Percentiles rank a stretch among this genome's conserved stretches.
These are phyloP conservation scores for Zaprionus bogoriensis DNA, from an alignment of 2,888 invertebrate genomes.

Conservation along the genomic window DNA sequence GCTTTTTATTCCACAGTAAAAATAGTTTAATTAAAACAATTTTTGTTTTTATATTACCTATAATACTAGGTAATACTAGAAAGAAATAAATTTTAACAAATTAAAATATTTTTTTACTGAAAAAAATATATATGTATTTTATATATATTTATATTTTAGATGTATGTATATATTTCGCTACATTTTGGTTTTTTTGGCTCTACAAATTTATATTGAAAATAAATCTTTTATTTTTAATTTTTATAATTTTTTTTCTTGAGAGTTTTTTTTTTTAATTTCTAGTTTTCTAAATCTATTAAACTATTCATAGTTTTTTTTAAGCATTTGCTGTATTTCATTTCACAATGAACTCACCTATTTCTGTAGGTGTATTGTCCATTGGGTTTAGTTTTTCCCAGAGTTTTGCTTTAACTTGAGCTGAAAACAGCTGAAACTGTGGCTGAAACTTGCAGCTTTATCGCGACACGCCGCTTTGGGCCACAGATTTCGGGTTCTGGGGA, in stretches of 20 bases:
- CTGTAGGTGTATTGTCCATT: constrained; percentile 3
- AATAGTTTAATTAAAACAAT: too few species aligned
- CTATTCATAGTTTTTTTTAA: neutral
- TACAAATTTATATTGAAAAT: too few species aligned
- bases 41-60: too few species aligned
- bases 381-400: neutral
- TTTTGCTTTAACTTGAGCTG: constrained; percentile 11
- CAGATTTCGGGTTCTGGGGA: constrained; percentile 39
- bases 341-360: neutral
- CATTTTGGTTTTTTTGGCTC: too few species aligned
- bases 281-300: neutral
- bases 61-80: too few species aligned
- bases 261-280: neutral
- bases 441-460: constrained; percentile 46
- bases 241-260: neutral
- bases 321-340: neutral
- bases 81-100: too few species aligned
- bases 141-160: neutral
- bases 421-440: constrained; percentile 24
- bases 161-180: too few species aligned
- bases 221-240: neutral
- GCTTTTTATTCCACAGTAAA: too few species aligned
- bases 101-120: too few species aligned
- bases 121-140: neutral
- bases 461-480: constrained; percentile 23